Evolutionary conservation across 1,140 invertebrate genomes (phyloP), one percentile per base, ranked within the genome.

Genomic region (Portunus trituberculatus): DNA sequence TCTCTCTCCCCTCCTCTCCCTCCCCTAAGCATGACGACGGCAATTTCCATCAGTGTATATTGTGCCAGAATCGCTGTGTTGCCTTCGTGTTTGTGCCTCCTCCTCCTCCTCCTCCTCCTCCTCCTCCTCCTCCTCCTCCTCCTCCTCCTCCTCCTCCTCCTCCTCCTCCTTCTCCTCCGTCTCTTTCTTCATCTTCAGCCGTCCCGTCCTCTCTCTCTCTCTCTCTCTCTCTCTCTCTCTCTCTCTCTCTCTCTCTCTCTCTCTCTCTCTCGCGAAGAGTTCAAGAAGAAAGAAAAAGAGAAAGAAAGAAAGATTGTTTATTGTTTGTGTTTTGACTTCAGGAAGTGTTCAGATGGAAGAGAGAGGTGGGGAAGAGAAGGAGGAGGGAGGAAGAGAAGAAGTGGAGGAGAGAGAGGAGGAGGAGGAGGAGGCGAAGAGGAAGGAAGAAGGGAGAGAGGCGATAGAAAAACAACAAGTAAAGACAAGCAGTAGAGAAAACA

Each of bases 151-250:
- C 12, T 16, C 52, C 8, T 39, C 4, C 52, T 16, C n/a, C 45
- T 29, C 16, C 31, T 4, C 45, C 2, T 28, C 7, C 16, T 52
- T 14, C 52, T 4, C 91, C 91, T 31, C 52, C 25, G 28, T n/a
- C n/a, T 16, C 46, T 12, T 52, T n/a, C 89, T 29, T 28, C 83
- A 12, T n/a, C 83, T 84, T 25, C 83, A 25, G 12, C 31, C 83
- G 28, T 32, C 52, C 52, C 12, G 2, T 59, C 52, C 0, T 10
- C 52, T 10, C 12, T 59, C 48, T 32, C 7, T 31, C 48, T 28
- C 16, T 48, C 90, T 31, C 90, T 52, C 48, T 91, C 90, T 59
- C 59, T 32, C 31, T 31, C 32, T 48, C 87, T 25, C 45, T 91
- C 86, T 88, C 28, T 88, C 28, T 32, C 31, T 32, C 86, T 29